phyloP scores from a whole-genome alignment of 1,140 invertebrate genomes.

The Mamestra configurata region DNA sequence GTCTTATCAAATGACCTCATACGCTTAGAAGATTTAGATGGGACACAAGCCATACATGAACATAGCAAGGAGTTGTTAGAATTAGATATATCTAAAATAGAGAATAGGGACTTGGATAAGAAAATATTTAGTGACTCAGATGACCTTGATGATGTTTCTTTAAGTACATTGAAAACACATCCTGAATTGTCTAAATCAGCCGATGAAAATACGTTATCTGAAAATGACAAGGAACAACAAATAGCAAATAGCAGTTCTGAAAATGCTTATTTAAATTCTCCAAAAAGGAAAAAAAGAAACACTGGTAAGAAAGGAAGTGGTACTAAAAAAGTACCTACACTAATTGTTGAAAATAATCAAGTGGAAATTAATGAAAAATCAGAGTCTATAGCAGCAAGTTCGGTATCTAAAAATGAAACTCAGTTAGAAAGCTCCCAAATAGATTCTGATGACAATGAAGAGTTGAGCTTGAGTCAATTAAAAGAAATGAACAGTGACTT shows the following conservation, averaged over 20 bases:
- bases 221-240: not conserved
- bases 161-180: conserved; percentile 29
- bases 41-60: not conserved
- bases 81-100: not conserved
- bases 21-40: conserved; percentile 4
- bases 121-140: conserved; percentile 16
- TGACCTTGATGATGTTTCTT: conserved; percentile 33
- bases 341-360: not conserved
- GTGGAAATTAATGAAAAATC: not conserved
- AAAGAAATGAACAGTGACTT: conserved; percentile 34
- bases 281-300: conserved; percentile 13
- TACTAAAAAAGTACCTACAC: conserved; percentile 38
- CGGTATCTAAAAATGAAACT: not conserved
- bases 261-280: not conserved
- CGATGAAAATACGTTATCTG: not conserved
- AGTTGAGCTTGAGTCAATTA: not conserved
- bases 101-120: not conserved
- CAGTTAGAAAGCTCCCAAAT: not conserved
- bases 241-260: not conserved
- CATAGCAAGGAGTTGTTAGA: not conserved
- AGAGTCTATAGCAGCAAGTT: not conserved
- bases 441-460: conserved; percentile 1
- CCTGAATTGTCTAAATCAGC: not conserved
- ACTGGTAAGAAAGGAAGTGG: conserved; percentile 27
- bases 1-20: not conserved